phyloP scores from a whole-genome alignment of 2,113 vertebrate species.

The Bolborhynchus lineola region DNA sequence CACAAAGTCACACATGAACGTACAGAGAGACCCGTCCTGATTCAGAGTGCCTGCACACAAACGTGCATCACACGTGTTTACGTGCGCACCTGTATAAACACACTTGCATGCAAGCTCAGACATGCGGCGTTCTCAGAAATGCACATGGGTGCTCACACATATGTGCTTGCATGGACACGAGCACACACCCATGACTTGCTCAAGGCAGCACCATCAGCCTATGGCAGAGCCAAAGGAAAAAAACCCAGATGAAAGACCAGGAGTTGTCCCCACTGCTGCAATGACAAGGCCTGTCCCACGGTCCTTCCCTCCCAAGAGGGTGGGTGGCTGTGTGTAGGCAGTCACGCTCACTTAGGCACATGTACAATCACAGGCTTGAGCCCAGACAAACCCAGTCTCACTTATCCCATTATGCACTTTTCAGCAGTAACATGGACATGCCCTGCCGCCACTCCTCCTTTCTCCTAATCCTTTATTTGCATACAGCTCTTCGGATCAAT shows the following conservation, averaged over 20 bases:
- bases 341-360: not conserved
- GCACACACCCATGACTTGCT: not conserved
- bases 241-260: not conserved
- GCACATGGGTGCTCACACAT: not conserved
- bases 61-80: not conserved
- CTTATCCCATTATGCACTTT: not conserved
- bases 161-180: not conserved
- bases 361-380: not conserved
- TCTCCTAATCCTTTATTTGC: not conserved
- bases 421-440: not conserved
- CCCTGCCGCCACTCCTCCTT: not conserved
- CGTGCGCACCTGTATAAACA: not conserved
- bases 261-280: not conserved
- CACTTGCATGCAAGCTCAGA: not conserved
- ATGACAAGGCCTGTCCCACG: not conserved
- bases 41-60: not conserved
- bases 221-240: not conserved
- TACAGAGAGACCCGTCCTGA: not conserved
- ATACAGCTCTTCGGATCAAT: not conserved
- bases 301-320: not conserved
- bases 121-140: rapidly evolving
- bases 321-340: not conserved
- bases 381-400: not conserved
- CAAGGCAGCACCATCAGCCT: not conserved
- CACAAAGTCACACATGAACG: not conserved